Evolutionary conservation across 2,888 invertebrate species (phyloP).

Genomic region (Syrphus vitripennis): DNA sequence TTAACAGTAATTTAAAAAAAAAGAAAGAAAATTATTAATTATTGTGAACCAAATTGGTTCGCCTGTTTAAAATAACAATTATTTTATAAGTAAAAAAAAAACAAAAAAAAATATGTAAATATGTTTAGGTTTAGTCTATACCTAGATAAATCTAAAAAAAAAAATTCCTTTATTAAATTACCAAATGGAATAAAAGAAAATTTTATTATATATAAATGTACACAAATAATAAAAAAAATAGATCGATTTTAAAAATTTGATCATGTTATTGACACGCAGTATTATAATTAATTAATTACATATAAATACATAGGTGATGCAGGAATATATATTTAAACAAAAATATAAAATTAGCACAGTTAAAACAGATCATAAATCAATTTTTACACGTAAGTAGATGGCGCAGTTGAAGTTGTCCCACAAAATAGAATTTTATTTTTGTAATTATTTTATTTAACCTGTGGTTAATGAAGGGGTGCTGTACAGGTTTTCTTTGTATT

Average conservation of each 20-base stretch:
- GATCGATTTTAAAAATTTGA: conserved; percentile 52
- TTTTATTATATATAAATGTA: neutral
- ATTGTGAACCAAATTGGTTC: conserved; percentile 66
- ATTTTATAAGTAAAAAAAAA: conserved; percentile 1
- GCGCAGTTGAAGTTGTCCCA: conserved; percentile 19
- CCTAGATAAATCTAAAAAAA: conserved; percentile 43
- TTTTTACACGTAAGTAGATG: conserved; percentile 22
- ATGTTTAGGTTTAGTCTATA: conserved; percentile 52
- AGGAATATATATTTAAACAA: conserved; percentile 44
- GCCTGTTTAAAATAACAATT: conserved; percentile 26
- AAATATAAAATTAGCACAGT: neutral
- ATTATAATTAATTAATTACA: neutral
- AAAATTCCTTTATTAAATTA: conserved; percentile 33
- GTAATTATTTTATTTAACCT: too few species aligned
- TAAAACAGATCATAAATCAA: neutral
- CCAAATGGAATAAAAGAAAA: conserved; percentile 5
- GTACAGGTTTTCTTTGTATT: too few species aligned
- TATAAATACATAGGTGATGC: conserved; percentile 17
- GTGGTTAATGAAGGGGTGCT: too few species aligned
- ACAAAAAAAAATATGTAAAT: conserved; percentile 37
- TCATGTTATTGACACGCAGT: conserved; percentile 38
- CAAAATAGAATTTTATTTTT: neutral
- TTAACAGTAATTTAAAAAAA: conserved; percentile 64
- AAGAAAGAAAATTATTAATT: neutral
- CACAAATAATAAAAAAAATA: conserved; percentile 19